Evolutionary conservation across 1,140 invertebrate genomes (phyloP).

Genomic region (Drosophila pandora): DNA sequence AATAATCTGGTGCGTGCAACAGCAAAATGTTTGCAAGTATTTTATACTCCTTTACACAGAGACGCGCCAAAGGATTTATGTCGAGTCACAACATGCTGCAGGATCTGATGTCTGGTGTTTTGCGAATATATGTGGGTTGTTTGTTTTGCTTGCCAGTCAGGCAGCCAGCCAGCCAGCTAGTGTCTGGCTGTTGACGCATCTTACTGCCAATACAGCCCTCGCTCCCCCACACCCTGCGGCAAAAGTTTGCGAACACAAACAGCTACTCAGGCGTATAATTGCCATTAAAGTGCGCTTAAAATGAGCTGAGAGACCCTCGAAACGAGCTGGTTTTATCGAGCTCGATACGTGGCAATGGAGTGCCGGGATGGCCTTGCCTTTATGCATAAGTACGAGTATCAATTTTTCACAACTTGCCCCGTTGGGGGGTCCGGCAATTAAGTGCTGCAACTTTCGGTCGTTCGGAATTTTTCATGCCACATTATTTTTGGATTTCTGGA

Average conservation of each 20-base stretch:
- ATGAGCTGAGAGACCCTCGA: constrained; percentile 48
- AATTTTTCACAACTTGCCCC: constrained; percentile 53
- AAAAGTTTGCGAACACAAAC: constrained; percentile 63
- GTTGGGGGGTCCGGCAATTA: constrained; percentile 38
- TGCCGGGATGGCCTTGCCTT: constrained; percentile 17
- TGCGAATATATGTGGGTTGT: constrained; percentile 32
- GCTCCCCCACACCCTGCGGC: not conserved
- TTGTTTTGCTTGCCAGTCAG: constrained; percentile 34
- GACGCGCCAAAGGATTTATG: constrained; percentile 64
- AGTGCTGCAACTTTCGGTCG: constrained; percentile 39
- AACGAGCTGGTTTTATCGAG: constrained; percentile 43
- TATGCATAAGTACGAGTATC: constrained; percentile 49
- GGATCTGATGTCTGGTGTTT: constrained; percentile 32
- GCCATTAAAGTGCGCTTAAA: constrained; percentile 73
- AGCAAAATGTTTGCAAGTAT: constrained; percentile 54
- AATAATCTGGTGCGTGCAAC: constrained; percentile 57
- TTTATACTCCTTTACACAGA: constrained; percentile 38
- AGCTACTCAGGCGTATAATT: constrained; percentile 69
- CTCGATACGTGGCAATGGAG: constrained; percentile 47
- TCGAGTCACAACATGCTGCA: constrained; percentile 42
- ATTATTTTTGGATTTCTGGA: constrained; percentile 25
- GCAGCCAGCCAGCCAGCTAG: constrained; percentile 20
- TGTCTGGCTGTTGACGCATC: constrained; percentile 42
- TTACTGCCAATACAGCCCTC: constrained; percentile 6
- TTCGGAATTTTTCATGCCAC: constrained; percentile 45